Evolutionary conservation across 2,797 vertebrate genomes (phyloP).

Genomic region (Dryobates pubescens): DNA sequence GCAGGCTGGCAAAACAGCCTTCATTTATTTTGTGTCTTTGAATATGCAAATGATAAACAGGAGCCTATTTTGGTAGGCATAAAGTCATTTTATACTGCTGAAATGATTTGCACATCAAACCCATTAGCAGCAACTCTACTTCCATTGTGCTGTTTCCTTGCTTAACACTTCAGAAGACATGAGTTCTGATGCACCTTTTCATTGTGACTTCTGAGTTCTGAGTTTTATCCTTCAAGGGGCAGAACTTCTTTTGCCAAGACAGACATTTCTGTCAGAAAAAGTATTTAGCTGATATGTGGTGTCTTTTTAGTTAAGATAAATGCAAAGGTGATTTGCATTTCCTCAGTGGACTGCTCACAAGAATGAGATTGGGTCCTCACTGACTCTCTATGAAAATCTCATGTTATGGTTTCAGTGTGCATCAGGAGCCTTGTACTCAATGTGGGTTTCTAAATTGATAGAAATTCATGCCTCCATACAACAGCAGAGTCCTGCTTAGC

Average conservation of each 20-base stretch:
- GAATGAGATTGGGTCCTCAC: background rate
- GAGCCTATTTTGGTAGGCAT: conserved; percentile 15
- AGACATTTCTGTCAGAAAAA: background rate
- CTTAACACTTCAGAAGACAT: background rate
- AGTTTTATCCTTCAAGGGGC: background rate
- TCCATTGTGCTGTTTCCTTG: conserved; percentile 5
- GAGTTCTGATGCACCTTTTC: background rate
- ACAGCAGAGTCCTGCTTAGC: background rate
- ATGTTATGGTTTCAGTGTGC: background rate
- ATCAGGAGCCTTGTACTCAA: background rate
- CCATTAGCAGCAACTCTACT: background rate
- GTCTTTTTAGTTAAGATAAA: background rate
- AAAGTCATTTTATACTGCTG: background rate
- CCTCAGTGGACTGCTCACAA: background rate
- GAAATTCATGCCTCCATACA: background rate
- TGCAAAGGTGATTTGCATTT: background rate
- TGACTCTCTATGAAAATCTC: background rate
- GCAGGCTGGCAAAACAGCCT: conserved; percentile 6
- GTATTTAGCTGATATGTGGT: background rate
- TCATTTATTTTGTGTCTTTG: conserved; percentile 37
- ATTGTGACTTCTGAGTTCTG: background rate
- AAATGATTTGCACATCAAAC: conserved; percentile 15
- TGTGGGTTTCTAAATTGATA: background rate
- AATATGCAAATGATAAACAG: conserved; percentile 43
- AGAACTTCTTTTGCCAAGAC: background rate